Base-by-base conservation (phyloP, 2,797 vertebrate species). In the Rhinatrema bivittatum region DNA sequence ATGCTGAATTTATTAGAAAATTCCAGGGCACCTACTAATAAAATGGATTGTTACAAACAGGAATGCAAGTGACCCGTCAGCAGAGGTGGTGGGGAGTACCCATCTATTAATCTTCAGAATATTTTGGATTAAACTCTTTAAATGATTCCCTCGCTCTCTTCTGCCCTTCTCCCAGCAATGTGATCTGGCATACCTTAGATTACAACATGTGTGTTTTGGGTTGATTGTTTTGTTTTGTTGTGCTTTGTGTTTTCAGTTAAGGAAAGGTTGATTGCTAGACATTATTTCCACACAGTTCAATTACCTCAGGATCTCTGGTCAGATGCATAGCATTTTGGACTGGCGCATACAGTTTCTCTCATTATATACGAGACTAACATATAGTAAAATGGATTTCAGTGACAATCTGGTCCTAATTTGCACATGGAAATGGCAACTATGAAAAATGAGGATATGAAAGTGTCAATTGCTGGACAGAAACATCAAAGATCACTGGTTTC, bases 231-330 rank as follows among this genome's bases (percentile, higher is more conserved):
- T n/a, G n/a, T n/a, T n/a, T n/a, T n/a, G n/a, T n/a, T n/a, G n/a
- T n/a, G n/a, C n/a, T n/a, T n/a, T n/a, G n/a, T n/a, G n/a, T n/a
- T n/a, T 20, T 13, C 32, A 25, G 27, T 37, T 4, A 14, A 5
- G 29, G 19, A 52, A 5, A 29, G 16, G 6, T 6, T 9, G 2
- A 16, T 39, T 61, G 28, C 49, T 26, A 16, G 16, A 11, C 25
- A 39, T 45, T 43, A 43, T 24, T 12, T 16, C n/a, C 31, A 36
- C 46, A 20, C 19, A 22, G 20, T 32, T 29, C 25, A 25, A 30
- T 30, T 46, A 16, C 36, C 39, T 50, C 32, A 27, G 32, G 26
- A 53, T 33, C 17, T 32, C 10, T 18, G 25, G 7, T 17, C 35
- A 50, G 35, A 21, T 28, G 35, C 39, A 37, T 1, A 0, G 29